phyloP scores from a whole-genome alignment of 2,797 vertebrate species.

The Spatula clypeata region DNA sequence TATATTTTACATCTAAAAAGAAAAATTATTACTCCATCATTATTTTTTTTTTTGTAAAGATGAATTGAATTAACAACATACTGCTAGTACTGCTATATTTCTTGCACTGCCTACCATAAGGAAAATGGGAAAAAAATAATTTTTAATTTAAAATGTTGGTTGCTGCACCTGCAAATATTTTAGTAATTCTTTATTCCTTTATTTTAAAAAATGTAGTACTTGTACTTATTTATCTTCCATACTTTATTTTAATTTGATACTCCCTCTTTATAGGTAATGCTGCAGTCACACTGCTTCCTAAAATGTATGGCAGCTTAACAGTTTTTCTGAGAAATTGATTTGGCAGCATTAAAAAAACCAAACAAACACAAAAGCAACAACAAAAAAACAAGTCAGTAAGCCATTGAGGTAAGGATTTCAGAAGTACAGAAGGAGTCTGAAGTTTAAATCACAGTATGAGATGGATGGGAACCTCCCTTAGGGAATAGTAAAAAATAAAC shows the following conservation, averaged over 20 bases:
- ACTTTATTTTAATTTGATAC: neutral
- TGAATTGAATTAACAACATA: neutral
- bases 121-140: neutral
- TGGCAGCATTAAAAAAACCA: neutral
- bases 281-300: neutral
- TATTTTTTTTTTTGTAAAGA: neutral
- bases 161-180: neutral
- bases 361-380: neutral
- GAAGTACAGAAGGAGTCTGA: neutral
- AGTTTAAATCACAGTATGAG: neutral
- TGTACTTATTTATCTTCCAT: neutral
- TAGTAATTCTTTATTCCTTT: neutral
- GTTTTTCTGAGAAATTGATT: neutral
- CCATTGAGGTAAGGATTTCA: neutral
- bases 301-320: neutral
- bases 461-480: neutral
- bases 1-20: neutral
- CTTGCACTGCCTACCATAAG: neutral
- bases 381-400: neutral
- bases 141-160: neutral
- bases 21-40: neutral
- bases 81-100: neutral
- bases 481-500: neutral
- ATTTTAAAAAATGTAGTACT: neutral
- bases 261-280: neutral